Evolutionary conservation across 2,113 vertebrate species (phyloP), one percentile per base, ranked within the genome.

Genomic region (Arothron firmamentum): DNA sequence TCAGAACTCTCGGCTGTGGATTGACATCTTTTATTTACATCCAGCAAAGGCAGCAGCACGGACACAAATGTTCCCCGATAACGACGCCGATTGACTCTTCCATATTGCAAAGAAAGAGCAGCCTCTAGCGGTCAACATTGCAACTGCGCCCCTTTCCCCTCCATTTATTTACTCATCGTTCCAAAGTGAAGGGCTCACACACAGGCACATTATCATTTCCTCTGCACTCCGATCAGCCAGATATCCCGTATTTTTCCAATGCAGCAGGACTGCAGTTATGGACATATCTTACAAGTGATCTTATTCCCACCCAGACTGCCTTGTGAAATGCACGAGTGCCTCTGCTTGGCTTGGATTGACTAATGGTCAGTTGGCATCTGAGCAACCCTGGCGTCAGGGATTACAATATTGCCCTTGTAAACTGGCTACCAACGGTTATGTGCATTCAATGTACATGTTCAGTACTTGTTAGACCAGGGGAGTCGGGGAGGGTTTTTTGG

Each of bases 41-140:
- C 11, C 34, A 38, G 34, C 34, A 38, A 3, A 38, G 2, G 47
- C 41, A 55, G 63, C 61, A 31, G 69, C 41, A 56, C 13, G 45
- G 48, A 69, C 57, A 47, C 52, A 55, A 38, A 55, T 60, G 38
- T 50, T n/a, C n/a, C 17, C 17, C 34, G 50, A 18, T 18, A 19
- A 7, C 25, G 5, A 7, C 42, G 20, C 62, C 18, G 42, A 19
- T 55, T 11, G 34, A 11, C 5, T 62, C 10, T 52, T 48, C 19
- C 61, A 56, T 74, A 67, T 52, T 70, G 64, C 52, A 84, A 85
- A 72, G 66, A 75, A 72, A 83, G 78, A 83, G 77, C 74, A 78
- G 56, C 87, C 83, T 89, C 90, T 90, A 79, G 85, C 88, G 90
- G 87, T 41, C n/a, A 42, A 28, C 1, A 56, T 19, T 15, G 17